A percentile compares a stretch with the other conserved stretches of the same genome.
These are phyloP conservation scores for Ctenomys sociabilis DNA, from an alignment of 2,113 vertebrate species.

Conservation along the genomic window DNA sequence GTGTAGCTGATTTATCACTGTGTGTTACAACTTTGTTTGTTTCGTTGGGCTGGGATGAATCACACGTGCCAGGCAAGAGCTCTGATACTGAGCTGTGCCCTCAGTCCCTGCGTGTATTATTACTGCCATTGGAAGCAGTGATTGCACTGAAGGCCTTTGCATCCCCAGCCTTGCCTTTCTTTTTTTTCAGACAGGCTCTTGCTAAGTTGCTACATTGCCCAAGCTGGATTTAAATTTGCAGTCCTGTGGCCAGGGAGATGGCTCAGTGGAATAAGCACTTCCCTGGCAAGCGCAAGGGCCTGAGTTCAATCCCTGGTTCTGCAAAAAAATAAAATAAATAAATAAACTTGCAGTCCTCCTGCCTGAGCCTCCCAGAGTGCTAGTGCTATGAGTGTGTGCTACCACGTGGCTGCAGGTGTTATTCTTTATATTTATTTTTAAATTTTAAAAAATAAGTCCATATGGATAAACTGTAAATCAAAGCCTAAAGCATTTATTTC, in stretches of 20 bases:
- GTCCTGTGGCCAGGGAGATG: no score
- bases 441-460: constrained; percentile 68
- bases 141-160: background rate
- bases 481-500: constrained; percentile 56
- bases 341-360: background rate
- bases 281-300: no score
- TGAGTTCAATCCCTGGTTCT: no score
- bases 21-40: constrained; percentile 12
- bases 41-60: background rate
- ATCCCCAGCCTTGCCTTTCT: background rate
- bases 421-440: constrained; percentile 57
- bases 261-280: no score
- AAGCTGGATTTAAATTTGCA: background rate
- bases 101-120: background rate
- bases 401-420: background rate
- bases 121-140: background rate
- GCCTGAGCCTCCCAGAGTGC: background rate
- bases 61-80: background rate
- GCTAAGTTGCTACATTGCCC: background rate
- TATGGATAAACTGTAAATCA: constrained; percentile 71
- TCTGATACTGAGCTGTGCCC: background rate
- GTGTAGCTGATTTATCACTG: constrained; percentile 70
- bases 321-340: no score
- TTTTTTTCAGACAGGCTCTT: background rate
- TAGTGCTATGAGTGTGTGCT: background rate